These are phyloP conservation scores for Cacatua alba DNA, from an alignment of 2,113 vertebrate genomes.

Conservation along the genomic window DNA sequence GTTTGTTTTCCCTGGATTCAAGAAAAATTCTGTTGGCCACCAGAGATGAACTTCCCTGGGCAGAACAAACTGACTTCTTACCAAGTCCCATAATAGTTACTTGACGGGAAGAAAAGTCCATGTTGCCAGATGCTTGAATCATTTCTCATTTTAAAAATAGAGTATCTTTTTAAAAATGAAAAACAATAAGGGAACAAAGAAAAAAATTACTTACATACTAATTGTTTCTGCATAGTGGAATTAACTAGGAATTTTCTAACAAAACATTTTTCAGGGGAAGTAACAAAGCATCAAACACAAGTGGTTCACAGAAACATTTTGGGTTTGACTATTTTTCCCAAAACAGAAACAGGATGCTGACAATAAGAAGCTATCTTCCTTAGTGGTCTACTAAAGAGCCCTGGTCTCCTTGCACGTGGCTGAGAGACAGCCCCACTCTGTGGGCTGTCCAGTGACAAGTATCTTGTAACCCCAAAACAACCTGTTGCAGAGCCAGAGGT, in stretches of 20 bases:
- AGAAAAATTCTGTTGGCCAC: background rate
- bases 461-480: background rate
- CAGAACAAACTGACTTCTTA: constrained; percentile 23
- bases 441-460: background rate
- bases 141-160: constrained; percentile 21
- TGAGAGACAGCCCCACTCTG: background rate
- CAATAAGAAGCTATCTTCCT: background rate
- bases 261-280: background rate
- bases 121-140: background rate
- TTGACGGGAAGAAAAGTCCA: background rate
- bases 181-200: background rate
- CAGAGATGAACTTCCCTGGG: background rate
- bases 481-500: background rate
- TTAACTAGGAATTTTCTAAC: constrained; percentile 20
- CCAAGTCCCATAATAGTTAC: background rate
- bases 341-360: constrained; percentile 20
- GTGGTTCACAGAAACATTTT: background rate
- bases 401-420: fast-evolving
- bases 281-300: constrained; percentile 13
- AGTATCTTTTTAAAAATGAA: background rate
- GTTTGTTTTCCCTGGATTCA: constrained; percentile 35
- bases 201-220: background rate
- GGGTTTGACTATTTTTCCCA: constrained; percentile 24
- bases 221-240: background rate
- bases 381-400: background rate